Percentiles rank a stretch among this genome's conserved stretches.
These are phyloP conservation scores for Channa argus DNA, from an alignment of 2,113 vertebrate species.

Conservation along the genomic window DNA sequence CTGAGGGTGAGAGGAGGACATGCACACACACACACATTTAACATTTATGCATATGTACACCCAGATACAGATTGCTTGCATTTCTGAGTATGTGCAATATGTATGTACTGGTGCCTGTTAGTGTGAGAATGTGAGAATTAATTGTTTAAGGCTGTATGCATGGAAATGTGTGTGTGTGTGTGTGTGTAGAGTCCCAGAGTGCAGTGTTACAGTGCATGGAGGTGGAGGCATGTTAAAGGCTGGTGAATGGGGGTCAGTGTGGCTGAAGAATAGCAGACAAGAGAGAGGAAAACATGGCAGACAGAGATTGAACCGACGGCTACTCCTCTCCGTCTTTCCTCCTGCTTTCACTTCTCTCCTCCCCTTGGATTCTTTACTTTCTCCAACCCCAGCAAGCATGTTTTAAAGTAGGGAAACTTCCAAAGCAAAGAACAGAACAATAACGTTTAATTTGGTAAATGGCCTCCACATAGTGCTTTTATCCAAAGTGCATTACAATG, in stretches of 20 bases:
- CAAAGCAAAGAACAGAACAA: not conserved
- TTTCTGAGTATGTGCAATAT: conserved; percentile 28
- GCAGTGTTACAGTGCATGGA: conserved; percentile 55
- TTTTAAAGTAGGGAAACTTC: not conserved
- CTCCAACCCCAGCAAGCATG: not conserved
- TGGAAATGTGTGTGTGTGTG: conserved; percentile 44
- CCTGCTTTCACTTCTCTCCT: not conserved
- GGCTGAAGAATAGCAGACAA: conserved; percentile 55
- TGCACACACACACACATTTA: conserved; percentile 45
- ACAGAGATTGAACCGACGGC: conserved; percentile 46
- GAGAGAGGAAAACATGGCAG: conserved; percentile 52
- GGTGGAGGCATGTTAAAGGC: conserved; percentile 43
- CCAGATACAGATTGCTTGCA: conserved; percentile 39
- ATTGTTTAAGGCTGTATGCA: conserved; percentile 52
- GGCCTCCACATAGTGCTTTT: too few relatives aligned
- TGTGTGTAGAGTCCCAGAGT: conserved; percentile 25
- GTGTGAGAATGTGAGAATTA: conserved; percentile 20
- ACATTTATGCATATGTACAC: conserved; percentile 49
- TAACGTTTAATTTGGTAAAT: not conserved
- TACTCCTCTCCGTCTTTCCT: conserved; percentile 1
- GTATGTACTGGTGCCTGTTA: conserved; percentile 1
- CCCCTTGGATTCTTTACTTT: not conserved
- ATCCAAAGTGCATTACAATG: too few relatives aligned
- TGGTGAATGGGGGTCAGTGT: conserved; percentile 75
- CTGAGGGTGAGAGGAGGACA: conserved; percentile 14